phyloP scores from a whole-genome alignment of 2,113 vertebrate species.

The Tragelaphus imberbis region DNA sequence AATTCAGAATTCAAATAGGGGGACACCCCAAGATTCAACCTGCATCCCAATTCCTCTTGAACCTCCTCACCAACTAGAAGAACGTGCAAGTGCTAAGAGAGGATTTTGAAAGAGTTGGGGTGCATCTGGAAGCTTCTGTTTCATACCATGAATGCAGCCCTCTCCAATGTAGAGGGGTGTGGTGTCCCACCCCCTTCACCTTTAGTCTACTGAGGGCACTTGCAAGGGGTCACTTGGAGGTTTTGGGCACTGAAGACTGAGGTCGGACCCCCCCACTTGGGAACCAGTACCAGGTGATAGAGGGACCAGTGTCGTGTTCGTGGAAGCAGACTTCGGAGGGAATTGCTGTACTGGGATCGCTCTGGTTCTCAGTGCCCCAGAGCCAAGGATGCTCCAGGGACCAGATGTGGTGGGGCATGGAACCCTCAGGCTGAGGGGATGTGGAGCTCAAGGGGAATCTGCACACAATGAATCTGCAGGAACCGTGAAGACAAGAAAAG shows the following conservation, averaged over 20 bases:
- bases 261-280: neutral
- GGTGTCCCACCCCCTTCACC: neutral
- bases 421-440: neutral
- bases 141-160: neutral
- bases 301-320: neutral
- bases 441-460: neutral
- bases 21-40: neutral
- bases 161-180: rapidly evolving
- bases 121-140: neutral
- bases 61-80: neutral
- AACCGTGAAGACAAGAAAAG: too few species aligned
- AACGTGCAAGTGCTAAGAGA: neutral
- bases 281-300: neutral
- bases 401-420: neutral
- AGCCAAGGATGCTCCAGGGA: neutral
- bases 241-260: neutral
- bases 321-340: neutral
- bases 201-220: neutral
- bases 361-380: neutral
- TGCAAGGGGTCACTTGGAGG: neutral
- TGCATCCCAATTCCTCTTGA: neutral
- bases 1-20: neutral
- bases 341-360: neutral
- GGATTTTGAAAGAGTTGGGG: neutral
- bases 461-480: rapidly evolving